Evolutionary conservation across 53 echinoderm and acorn worm species (phyloP).

Genomic region (Holothuria leucospilota): DNA sequence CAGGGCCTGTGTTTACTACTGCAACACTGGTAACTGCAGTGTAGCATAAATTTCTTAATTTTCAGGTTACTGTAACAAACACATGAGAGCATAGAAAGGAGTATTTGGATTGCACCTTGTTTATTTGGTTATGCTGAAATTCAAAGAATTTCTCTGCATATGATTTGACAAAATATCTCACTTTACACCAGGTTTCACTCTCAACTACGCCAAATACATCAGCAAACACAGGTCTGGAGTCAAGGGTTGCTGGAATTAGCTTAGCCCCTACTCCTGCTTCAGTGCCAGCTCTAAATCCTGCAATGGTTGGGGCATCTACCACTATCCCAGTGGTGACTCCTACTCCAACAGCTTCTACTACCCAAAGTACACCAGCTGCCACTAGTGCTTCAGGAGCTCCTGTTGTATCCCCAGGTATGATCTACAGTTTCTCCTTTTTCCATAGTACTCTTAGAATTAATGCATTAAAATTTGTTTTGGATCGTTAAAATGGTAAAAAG

Average conservation of each 20-base stretch:
- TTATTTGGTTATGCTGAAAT: no score
- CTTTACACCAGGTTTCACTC: conserved; percentile 61
- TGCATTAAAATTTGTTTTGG: no score
- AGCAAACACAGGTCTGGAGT: conserved; percentile 46
- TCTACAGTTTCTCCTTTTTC: neutral
- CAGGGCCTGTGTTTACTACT: no score
- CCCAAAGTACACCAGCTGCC: neutral
- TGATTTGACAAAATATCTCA: neutral
- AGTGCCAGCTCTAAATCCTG: conserved; percentile 66
- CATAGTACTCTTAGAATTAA: no score
- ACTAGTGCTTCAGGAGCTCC: conserved; percentile 41
- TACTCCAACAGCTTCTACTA: conserved; percentile 35
- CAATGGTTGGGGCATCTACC: conserved; percentile 69
- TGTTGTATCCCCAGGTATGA: conserved; percentile 30
- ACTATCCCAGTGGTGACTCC: conserved; percentile 74
- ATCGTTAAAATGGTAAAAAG: no score
- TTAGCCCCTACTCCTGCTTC: conserved; percentile 34
- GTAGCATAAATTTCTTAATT: no score
- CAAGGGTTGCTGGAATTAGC: conserved; percentile 55
- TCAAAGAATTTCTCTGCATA: no score
- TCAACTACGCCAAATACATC: conserved; percentile 67
- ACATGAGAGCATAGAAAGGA: no score
- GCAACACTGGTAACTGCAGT: no score
- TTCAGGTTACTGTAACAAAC: no score
- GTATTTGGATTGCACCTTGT: no score